These are phyloP conservation scores for Hypsopygia costalis DNA, from an alignment of 2,888 invertebrate genomes.

Conservation along the genomic window DNA sequence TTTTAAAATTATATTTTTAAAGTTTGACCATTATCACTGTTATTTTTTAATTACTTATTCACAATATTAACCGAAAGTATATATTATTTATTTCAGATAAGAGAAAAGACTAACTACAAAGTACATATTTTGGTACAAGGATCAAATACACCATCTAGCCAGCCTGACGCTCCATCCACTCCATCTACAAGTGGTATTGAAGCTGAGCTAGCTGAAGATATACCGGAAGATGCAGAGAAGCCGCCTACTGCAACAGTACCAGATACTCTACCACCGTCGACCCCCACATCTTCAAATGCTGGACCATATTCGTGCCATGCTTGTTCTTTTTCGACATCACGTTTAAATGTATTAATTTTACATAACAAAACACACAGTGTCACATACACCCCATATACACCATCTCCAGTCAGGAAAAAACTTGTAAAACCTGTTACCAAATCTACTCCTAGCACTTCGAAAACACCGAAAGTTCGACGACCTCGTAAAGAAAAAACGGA, in stretches of 20 bases:
- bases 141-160: constrained; percentile 47
- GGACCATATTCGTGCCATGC: constrained; percentile 81
- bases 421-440: constrained; percentile 35
- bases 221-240: constrained; percentile 22
- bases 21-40: too few species aligned
- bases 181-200: constrained; percentile 47
- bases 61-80: too few species aligned
- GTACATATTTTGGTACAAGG: constrained; percentile 83
- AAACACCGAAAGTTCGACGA: constrained; percentile 48
- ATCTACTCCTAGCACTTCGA: constrained; percentile 38
- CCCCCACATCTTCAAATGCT: constrained; percentile 43
- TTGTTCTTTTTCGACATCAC: constrained; percentile 83
- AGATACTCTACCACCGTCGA: constrained; percentile 20
- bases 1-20: too few species aligned
- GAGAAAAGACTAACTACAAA: constrained; percentile 79
- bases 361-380: constrained; percentile 86
- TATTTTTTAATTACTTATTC: too few species aligned
- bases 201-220: constrained; percentile 30
- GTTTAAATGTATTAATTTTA: constrained; percentile 86
- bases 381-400: constrained; percentile 68
- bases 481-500: constrained; percentile 54
- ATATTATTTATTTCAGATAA: constrained; percentile 46
- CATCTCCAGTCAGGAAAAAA: constrained; percentile 63
- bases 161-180: constrained; percentile 32
- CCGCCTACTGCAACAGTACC: constrained; percentile 6